Percentiles rank a stretch among this genome's conserved stretches.
phyloP scores from a whole-genome alignment of 1,140 invertebrate species.

The Rhagoletis pomonella region DNA sequence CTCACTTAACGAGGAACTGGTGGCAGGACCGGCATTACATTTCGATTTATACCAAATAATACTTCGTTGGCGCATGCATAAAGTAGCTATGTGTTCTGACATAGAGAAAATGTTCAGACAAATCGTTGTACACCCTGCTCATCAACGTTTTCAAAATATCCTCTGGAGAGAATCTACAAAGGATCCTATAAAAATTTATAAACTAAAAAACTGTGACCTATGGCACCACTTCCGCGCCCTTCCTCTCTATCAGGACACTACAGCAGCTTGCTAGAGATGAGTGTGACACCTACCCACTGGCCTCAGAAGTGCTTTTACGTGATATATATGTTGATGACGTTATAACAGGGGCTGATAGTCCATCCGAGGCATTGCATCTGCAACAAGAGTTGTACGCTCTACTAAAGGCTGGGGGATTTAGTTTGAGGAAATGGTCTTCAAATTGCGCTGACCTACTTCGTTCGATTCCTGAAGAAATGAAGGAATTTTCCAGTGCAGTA shows the following conservation, averaged over 20 bases:
- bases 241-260: background rate
- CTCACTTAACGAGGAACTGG: slow-evolving; percentile 51
- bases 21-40: slow-evolving; percentile 65
- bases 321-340: background rate
- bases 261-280: slow-evolving; percentile 1
- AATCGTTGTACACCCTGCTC: slow-evolving; percentile 62
- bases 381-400: background rate
- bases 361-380: background rate
- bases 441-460: too few species aligned
- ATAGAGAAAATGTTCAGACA: slow-evolving; percentile 74
- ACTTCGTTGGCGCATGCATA: slow-evolving; percentile 58
- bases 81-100: slow-evolving; percentile 64
- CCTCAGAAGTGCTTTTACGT: background rate
- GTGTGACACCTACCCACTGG: background rate
- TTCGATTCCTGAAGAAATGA: background rate
- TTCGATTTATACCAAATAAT: slow-evolving; percentile 63
- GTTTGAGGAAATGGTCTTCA: too few species aligned
- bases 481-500: background rate
- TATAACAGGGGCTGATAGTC: slow-evolving; percentile 6
- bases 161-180: slow-evolving; percentile 65
- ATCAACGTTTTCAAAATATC: slow-evolving; percentile 69
- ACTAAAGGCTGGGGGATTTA: background rate
- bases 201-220: slow-evolving; percentile 17
- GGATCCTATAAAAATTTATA: background rate
- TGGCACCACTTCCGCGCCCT: slow-evolving; percentile 10